Percentiles rank a stretch among this genome's conserved stretches.
phyloP scores from a whole-genome alignment of 2,797 vertebrate genomes.

The Lutjanus campechanus region DNA sequence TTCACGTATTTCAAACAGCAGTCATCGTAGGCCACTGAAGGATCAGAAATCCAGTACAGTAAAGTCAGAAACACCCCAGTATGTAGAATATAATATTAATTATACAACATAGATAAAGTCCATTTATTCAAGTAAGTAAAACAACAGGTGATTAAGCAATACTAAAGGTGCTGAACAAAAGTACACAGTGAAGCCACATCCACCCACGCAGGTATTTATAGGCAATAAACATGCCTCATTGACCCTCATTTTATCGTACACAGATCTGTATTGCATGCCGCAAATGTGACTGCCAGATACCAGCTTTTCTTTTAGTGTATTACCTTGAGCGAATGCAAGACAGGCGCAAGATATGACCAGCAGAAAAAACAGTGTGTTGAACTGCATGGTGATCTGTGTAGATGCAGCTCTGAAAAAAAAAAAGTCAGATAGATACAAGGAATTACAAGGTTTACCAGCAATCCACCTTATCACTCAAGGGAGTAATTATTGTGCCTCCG shows the following conservation, averaged over 20 bases:
- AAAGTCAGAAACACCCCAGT: conserved; percentile 3
- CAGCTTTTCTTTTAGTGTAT: conserved; percentile 6
- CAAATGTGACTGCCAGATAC: not conserved
- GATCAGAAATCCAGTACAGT: conserved; percentile 4
- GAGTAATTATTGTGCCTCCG: not conserved
- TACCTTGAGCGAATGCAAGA: conserved; percentile 82
- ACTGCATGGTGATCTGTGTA: conserved; percentile 74
- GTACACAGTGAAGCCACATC: not conserved
- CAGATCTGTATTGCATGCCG: conserved; percentile 3
- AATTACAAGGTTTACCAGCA: conserved; percentile 1
- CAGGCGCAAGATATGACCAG: conserved; percentile 68
- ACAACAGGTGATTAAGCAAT: not conserved
- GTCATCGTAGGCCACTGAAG: conserved; percentile 83
- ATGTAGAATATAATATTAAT: not conserved
- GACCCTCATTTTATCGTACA: conserved; percentile 33
- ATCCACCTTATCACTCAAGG: conserved; percentile 56
- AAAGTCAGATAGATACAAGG: conserved; percentile 2
- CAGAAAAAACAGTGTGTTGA: conserved; percentile 68
- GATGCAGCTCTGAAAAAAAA: conserved; percentile 44
- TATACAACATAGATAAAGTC: not conserved
- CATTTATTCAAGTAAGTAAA: not conserved
- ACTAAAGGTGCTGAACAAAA: not conserved
- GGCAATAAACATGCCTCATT: conserved; percentile 26
- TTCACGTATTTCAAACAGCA: conserved; percentile 82
- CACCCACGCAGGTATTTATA: not conserved